Conservation (phyloP, 2,113 vertebrate genomes). For the Symphodus melops region DNA sequence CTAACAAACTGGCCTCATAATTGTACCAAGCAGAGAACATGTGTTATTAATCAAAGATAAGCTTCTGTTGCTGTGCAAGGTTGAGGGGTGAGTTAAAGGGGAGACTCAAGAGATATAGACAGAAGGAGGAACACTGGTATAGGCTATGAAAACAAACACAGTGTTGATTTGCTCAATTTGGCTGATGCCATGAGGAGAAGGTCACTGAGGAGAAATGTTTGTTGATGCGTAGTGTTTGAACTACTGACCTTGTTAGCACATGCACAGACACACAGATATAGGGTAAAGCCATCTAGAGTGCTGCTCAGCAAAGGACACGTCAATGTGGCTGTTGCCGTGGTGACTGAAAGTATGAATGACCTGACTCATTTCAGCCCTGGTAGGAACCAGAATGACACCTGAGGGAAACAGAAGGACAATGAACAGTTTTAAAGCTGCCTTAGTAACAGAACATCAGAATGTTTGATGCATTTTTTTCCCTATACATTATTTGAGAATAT, state of each 20-base stretch:
- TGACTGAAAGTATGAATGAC: slow-evolving; percentile 60
- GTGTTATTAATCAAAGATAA: slow-evolving; percentile 35
- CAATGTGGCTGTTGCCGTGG: slow-evolving; percentile 66
- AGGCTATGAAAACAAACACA: slow-evolving; percentile 3
- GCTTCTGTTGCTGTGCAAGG: slow-evolving; percentile 18
- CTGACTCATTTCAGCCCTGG: slow-evolving; percentile 21
- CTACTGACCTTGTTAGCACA: slow-evolving; percentile 57
- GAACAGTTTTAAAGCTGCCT: background rate
- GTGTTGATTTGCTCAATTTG: slow-evolving; percentile 68
- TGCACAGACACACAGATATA: slow-evolving; percentile 18
- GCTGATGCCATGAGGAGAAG: slow-evolving; percentile 62
- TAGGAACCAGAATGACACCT: slow-evolving; percentile 21
- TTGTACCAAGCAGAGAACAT: slow-evolving; percentile 21
- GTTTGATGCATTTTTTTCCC: no score
- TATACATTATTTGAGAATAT: no score
- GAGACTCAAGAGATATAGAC: slow-evolving; percentile 8
- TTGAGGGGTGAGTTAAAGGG: slow-evolving; percentile 33
- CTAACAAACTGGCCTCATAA: slow-evolving; percentile 35
- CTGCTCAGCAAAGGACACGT: slow-evolving; percentile 47
- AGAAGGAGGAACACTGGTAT: background rate
- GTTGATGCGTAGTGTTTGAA: slow-evolving; percentile 59
- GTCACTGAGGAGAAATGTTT: slow-evolving; percentile 61
- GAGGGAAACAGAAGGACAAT: background rate
- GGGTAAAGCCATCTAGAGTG: slow-evolving; percentile 11
- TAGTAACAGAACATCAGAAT: no score